These are phyloP conservation scores for Vulpes vulpes DNA, from an alignment of 2,113 vertebrate species.

Conservation along the genomic window DNA sequence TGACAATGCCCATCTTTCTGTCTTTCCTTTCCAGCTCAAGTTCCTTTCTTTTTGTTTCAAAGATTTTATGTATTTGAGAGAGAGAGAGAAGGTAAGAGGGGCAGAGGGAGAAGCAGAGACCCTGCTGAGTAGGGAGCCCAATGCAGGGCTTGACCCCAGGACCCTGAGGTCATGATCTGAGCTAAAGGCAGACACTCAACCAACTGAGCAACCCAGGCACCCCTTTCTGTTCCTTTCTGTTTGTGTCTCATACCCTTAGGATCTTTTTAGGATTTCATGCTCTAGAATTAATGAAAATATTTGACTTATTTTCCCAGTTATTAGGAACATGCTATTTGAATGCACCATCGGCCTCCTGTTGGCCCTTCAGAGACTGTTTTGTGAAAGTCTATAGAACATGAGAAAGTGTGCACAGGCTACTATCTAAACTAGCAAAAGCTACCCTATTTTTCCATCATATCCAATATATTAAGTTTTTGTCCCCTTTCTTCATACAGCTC, in stretches of 20 bases:
- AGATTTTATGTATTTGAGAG: background rate
- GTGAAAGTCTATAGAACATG: background rate
- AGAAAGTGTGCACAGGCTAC: background rate
- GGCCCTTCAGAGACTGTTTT: background rate
- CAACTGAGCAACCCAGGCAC: background rate
- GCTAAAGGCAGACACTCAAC: background rate
- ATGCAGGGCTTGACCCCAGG: background rate
- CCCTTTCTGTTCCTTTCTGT: background rate
- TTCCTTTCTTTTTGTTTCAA: background rate
- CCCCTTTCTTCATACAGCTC: background rate
- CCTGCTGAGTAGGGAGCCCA: background rate
- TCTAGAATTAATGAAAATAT: background rate
- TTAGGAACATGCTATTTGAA: background rate
- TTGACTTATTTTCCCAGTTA: background rate
- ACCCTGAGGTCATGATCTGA: background rate
- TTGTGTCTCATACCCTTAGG: background rate
- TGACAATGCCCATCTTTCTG: background rate
- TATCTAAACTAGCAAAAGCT: background rate
- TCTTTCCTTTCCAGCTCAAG: background rate
- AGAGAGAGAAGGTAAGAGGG: background rate
- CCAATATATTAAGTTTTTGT: background rate
- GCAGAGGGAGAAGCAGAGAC: background rate
- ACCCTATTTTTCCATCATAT: background rate
- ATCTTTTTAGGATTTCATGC: slow-evolving; percentile 5
- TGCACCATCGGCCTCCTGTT: background rate